Evolutionary conservation across 2,888 invertebrate species (phyloP), one percentile per base, ranked within the genome.

Genomic region (Pimpla rufipes): DNA sequence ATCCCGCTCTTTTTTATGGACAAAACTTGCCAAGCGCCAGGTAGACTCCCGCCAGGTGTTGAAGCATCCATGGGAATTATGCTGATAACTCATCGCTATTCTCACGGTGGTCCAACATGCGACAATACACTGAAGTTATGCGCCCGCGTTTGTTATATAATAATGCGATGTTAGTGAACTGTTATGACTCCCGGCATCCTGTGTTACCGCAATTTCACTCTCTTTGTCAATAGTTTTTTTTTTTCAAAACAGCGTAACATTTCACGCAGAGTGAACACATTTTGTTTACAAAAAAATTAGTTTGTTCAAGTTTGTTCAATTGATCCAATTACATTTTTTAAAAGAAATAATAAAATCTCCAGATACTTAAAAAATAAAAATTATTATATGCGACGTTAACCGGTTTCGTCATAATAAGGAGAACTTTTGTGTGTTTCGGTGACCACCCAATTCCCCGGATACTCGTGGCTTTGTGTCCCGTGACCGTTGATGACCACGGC

Each of bases 1-100:
- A 78, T 76, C 85, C 71, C 47, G 52, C 80, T 74, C 86, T 76
- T 88, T 88, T 86, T 86, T 83, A 81, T 11, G 85, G 91, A 90
- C 92, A 90, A 91, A 88, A 92, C 89, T 91, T 91, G 76, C 79
- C 73, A 67, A 85, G 80, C 79, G 67, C 68, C 66, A 87, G 83
- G 78, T 84, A 78, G 85, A 88, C 89, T 5, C 89, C 88, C 89
- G 88, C 92, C 92, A 92, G 92, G 92, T 92, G 92, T 91, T 90
- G 91, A 90, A 88, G 89, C 89, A 89, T 92, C 90, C 92, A 92
- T 92, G 92, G 92, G 92, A 92, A 92, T 92, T 92, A 88, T 89
- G 90, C 90, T 91, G 92, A 92, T 92, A 92, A 92, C 91, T 91
- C 91, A 92, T 92, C 92, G 89, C 85, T 87, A 92, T 92, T 92